Conservation (phyloP, 2,797 vertebrate species). For the Pantherophis vulpinus region DNA sequence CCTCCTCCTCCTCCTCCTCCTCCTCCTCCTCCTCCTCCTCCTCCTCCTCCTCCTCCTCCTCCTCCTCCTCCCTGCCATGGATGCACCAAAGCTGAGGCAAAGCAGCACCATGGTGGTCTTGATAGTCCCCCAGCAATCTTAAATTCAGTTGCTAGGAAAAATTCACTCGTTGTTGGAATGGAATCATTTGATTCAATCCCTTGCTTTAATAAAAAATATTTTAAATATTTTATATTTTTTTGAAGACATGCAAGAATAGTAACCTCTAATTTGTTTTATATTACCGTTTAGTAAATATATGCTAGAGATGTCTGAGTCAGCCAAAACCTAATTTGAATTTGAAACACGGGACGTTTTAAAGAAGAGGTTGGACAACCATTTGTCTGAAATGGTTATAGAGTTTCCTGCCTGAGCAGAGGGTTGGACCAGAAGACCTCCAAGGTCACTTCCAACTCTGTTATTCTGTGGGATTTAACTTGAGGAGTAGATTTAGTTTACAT, state of each 20-base stretch:
- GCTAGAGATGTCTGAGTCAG: not conserved
- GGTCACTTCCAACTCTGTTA: not conserved
- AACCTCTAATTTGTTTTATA: constrained; percentile 28
- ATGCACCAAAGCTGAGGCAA: not conserved
- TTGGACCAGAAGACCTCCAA: not conserved
- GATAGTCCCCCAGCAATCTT: not conserved
- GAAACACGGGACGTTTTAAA: not conserved
- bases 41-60: not conserved
- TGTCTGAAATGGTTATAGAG: not conserved
- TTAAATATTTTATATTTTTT: constrained; percentile 44
- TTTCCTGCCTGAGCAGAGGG: not conserved
- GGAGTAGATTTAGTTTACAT: not conserved
- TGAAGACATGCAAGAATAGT: constrained; percentile 29
- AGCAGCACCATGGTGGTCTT: not conserved
- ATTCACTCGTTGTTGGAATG: not conserved
- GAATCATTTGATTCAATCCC: not conserved
- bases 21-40: too few relatives aligned
- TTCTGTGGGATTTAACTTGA: not conserved
- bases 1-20: not conserved
- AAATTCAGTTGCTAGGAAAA: not conserved
- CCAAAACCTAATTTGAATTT: not conserved
- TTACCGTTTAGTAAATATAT: constrained; percentile 42
- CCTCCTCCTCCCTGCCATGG: not conserved
- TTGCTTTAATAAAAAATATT: constrained; percentile 51
- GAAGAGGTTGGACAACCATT: not conserved